Conservation (phyloP, 2,888 invertebrate species). For the Ariolimax columbianus region DNA sequence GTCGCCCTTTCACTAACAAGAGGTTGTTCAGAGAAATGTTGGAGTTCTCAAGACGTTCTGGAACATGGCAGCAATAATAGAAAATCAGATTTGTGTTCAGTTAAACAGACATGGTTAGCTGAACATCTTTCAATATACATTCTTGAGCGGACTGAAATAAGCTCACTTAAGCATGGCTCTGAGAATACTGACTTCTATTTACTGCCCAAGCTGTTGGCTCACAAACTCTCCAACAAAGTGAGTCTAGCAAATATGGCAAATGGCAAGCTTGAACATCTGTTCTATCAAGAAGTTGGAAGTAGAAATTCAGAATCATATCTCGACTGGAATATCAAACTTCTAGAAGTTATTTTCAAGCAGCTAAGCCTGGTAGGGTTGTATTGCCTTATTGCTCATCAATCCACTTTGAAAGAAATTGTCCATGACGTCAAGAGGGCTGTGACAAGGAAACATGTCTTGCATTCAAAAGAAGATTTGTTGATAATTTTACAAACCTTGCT, state of each 20-base stretch:
- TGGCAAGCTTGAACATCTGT: background rate
- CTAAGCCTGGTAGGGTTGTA: background rate
- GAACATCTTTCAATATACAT: background rate
- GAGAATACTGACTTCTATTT: background rate
- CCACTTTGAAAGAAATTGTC: background rate
- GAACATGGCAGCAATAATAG: too few relatives aligned
- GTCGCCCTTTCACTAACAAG: background rate
- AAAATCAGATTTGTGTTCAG: background rate
- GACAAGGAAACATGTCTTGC: background rate
- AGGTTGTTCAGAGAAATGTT: background rate
- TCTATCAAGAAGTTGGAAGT: background rate
- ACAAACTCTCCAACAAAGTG: too few relatives aligned
- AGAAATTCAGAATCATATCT: background rate
- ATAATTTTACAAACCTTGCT: background rate
- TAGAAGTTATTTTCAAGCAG: background rate
- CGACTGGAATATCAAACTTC: background rate
- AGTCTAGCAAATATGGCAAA: background rate
- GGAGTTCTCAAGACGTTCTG: accelerated
- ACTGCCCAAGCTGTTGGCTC: too few relatives aligned
- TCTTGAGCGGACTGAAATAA: background rate
- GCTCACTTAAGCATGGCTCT: background rate
- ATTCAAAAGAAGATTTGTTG: background rate
- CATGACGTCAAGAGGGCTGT: background rate
- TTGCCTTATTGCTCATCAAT: background rate
- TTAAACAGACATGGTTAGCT: background rate